phyloP scores from a whole-genome alignment of 2,888 invertebrate species.

The Muscina levida region DNA sequence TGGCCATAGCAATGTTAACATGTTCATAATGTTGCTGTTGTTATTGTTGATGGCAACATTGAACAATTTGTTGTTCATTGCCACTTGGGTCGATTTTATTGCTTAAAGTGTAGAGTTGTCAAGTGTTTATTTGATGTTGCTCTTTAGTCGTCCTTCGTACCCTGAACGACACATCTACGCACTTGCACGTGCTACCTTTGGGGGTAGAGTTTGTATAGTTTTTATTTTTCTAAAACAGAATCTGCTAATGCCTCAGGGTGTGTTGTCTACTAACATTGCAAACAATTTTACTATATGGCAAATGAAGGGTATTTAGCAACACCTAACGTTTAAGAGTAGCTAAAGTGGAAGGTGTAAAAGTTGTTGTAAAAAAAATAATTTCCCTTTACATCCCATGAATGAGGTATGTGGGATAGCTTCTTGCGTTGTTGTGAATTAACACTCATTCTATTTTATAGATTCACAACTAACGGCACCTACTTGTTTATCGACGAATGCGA shows the following conservation, averaged over 20 bases:
- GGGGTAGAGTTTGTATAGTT: constrained; percentile 8
- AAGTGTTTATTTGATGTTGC: constrained; percentile 51
- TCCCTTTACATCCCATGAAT: too few species aligned
- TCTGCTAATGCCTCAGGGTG: constrained; percentile 53
- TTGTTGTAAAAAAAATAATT: too few species aligned
- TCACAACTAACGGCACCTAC: too few species aligned
- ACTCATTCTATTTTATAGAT: too few species aligned
- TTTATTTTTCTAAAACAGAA: constrained; percentile 60
- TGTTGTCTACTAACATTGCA: constrained; percentile 21
- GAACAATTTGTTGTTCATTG: constrained; percentile 29
- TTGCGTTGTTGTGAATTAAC: too few species aligned
- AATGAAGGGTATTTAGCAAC: too few species aligned
- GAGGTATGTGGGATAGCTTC: too few species aligned
- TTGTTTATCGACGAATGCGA: too few species aligned
- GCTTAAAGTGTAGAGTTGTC: constrained; percentile 46
- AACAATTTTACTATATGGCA: neutral
- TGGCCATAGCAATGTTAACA: constrained; percentile 31
- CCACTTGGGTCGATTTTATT: constrained; percentile 40
- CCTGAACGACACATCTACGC: neutral
- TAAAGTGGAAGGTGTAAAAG: too few species aligned
- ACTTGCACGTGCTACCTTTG: neutral
- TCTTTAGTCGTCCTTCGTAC: constrained; percentile 8
- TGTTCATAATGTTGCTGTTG: constrained; percentile 13
- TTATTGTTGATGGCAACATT: constrained; percentile 16
- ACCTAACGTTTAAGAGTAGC: too few species aligned